phyloP scores from a whole-genome alignment of 2,888 invertebrate species.

The Gisinianus flammeolus region DNA sequence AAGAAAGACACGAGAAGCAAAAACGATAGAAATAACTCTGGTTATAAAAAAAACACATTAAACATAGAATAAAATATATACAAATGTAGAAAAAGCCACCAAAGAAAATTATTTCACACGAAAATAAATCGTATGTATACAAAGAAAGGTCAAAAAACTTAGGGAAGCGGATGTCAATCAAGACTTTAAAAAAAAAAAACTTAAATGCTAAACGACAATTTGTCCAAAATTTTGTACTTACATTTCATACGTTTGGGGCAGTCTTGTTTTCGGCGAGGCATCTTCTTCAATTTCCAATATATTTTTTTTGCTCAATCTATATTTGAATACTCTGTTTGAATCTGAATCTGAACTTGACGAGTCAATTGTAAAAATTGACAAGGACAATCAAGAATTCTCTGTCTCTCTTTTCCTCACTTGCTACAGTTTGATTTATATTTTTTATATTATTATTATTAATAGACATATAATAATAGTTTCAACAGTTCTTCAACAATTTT shows the following conservation, averaged over 20 bases:
- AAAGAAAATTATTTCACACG: background rate
- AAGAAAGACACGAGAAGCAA: background rate
- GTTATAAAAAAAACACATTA: background rate
- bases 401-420: no score
- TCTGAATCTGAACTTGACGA: no score
- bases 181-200: background rate
- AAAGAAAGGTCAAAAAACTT: background rate
- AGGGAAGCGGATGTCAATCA: background rate
- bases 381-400: no score
- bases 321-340: no score
- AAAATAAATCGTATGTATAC: background rate
- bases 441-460: no score
- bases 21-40: background rate
- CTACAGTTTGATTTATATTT: no score
- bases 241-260: slow-evolving; percentile 68
- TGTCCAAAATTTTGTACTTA: slow-evolving; percentile 61
- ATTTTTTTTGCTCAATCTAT: background rate
- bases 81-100: background rate
- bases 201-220: background rate
- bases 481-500: no score
- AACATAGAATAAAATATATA: background rate
- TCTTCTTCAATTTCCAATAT: slow-evolving; percentile 52
- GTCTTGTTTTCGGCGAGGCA: slow-evolving; percentile 67
- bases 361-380: no score
- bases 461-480: no score